Evolutionary conservation across 2,888 invertebrate genomes (phyloP).

Genomic region (Nemapogon koenigi): DNA sequence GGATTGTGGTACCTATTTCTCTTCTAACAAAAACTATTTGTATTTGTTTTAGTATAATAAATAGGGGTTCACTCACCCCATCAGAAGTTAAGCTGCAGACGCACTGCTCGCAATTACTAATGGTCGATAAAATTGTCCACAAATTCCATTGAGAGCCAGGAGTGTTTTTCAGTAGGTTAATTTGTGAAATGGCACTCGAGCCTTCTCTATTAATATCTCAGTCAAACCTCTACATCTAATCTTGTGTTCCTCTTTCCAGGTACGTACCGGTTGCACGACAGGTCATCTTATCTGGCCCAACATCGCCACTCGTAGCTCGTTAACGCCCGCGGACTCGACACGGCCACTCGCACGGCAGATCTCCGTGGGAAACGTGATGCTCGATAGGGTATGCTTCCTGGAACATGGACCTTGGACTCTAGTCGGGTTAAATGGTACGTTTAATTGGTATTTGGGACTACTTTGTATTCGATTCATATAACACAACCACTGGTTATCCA

Average conservation of each 20-base stretch:
- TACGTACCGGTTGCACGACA: slow-evolving; percentile 1
- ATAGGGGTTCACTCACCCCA: neutral
- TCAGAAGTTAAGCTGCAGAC: too few relatives aligned
- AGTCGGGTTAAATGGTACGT: too few relatives aligned
- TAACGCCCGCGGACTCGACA: slow-evolving; percentile 2
- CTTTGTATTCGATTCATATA: too few relatives aligned
- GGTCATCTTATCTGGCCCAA: slow-evolving; percentile 5
- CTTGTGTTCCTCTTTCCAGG: slow-evolving; percentile 1
- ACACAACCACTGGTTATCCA: too few relatives aligned
- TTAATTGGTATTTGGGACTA: too few relatives aligned
- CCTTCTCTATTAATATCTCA: neutral
- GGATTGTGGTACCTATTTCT: neutral
- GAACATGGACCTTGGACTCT: too few relatives aligned
- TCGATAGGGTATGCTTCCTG: slow-evolving; percentile 1
- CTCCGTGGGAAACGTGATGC: slow-evolving; percentile 7
- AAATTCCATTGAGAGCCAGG: too few relatives aligned
- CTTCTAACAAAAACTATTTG: neutral
- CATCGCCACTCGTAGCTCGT: slow-evolving; percentile 7
- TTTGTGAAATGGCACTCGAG: neutral
- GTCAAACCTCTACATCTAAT: neutral
- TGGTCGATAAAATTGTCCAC: too few relatives aligned
- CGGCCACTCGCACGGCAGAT: slow-evolving; percentile 5
- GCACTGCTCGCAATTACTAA: too few relatives aligned
- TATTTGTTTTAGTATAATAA: neutral
- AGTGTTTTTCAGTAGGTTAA: too few relatives aligned